A percentile compares a stretch with the other conserved stretches of the same genome.
phyloP scores from a whole-genome alignment of 2,113 vertebrate species.

The Pteropus alecto region DNA sequence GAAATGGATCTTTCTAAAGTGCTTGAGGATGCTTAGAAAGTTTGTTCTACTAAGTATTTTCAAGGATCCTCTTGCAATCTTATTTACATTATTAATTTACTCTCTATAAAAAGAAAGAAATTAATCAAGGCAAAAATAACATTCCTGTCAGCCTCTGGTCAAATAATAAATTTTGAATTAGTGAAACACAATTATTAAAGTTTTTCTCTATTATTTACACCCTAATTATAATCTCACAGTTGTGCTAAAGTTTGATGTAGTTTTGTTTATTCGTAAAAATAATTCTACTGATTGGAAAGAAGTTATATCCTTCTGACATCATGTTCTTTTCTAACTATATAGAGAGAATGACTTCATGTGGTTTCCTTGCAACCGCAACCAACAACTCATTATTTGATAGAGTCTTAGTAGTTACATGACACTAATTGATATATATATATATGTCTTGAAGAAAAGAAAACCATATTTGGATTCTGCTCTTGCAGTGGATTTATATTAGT shows the following conservation, averaged over 20 bases:
- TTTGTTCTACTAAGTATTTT: constrained; percentile 72
- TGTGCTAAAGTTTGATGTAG: background rate
- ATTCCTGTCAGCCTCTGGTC: background rate
- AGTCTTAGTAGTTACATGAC: background rate
- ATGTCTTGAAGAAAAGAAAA: background rate
- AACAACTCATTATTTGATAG: background rate
- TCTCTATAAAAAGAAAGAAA: constrained; percentile 39
- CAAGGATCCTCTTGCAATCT: constrained; percentile 61
- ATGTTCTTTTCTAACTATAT: background rate
- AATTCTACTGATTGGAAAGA: background rate
- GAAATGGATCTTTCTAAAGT: constrained; percentile 69
- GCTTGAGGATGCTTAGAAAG: constrained; percentile 64
- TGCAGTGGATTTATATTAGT: background rate
- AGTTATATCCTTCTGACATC: background rate
- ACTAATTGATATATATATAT: background rate
- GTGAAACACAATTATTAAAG: background rate
- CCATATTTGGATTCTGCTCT: background rate
- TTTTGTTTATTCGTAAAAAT: background rate
- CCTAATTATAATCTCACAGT: background rate
- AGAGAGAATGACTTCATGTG: background rate
- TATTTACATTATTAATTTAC: constrained; percentile 75
- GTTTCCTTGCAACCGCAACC: background rate
- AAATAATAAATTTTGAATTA: constrained; percentile 17
- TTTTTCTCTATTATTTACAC: background rate
- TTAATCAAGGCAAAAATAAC: constrained; percentile 31